Conservation (phyloP, 37 sponge, comb jelly and placozoan species). For the Lycopodina hypogea region DNA sequence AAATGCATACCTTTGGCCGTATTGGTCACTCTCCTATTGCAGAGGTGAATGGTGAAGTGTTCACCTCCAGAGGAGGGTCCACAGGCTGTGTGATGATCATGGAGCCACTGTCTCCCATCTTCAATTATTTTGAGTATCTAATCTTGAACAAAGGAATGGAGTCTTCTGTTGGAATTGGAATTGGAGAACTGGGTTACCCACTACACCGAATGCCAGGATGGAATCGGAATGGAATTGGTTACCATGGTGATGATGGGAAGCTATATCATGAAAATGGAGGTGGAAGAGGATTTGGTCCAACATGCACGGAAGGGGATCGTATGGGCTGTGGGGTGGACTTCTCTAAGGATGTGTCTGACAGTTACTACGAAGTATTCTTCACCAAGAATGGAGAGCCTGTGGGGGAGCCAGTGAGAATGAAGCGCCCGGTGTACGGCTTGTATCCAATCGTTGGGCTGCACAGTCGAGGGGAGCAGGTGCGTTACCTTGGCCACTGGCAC, state of each 20-base stretch:
- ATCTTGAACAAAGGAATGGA: conserved; percentile 47
- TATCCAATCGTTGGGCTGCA: conserved; percentile 81
- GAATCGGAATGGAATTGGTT: conserved; percentile 69
- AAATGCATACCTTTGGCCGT: conserved; percentile 43
- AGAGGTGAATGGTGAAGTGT: conserved; percentile 48
- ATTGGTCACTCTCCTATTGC: conserved; percentile 20
- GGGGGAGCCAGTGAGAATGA: conserved; percentile 56
- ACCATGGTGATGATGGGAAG: conserved; percentile 78
- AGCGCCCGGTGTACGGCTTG: conserved; percentile 63
- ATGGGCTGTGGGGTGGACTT: conserved; percentile 82
- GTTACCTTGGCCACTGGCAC: conserved; percentile 68
- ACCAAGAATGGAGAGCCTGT: conserved; percentile 81
- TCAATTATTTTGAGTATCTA: conserved; percentile 75
- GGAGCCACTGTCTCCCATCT: conserved; percentile 69
- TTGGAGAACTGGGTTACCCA: conserved; percentile 51
- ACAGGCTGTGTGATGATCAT: conserved; percentile 68
- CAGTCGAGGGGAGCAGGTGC: conserved; percentile 73
- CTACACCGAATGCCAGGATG: conserved; percentile 73
- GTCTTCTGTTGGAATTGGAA: conserved; percentile 61
- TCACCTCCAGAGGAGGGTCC: conserved; percentile 37
- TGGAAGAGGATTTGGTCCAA: conserved; percentile 63
- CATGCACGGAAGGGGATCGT: conserved; percentile 62
- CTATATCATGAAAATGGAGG: conserved; percentile 62
- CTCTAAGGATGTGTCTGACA: conserved; percentile 29
- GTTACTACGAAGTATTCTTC: conserved; percentile 74